Conservation (phyloP, 2,113 vertebrate genomes). For the Gobio gobio region DNA sequence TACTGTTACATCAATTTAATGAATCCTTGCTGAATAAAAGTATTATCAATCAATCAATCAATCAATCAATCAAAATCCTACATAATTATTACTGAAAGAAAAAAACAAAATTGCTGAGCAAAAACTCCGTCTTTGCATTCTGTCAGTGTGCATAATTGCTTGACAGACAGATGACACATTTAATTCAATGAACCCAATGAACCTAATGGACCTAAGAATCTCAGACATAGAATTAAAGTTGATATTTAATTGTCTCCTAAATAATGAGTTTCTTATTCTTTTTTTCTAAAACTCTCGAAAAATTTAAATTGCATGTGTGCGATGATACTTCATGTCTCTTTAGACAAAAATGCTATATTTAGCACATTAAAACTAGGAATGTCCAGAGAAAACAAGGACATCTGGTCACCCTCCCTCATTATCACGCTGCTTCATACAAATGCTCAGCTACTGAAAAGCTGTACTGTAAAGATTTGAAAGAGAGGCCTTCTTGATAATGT, state of each 20-base stretch:
- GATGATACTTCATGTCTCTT: not conserved
- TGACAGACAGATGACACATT: not conserved
- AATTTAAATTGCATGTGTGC: not conserved
- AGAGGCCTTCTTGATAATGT: not conserved
- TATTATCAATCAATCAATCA: not conserved
- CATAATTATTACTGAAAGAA: not conserved
- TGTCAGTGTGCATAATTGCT: not conserved
- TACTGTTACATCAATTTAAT: not conserved
- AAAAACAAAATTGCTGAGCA: not conserved
- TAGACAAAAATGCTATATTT: not conserved
- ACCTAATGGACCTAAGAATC: not conserved
- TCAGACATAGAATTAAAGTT: not conserved
- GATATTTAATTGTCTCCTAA: too few species aligned
- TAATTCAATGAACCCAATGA: not conserved
- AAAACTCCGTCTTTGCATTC: not conserved
- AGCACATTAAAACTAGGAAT: not conserved
- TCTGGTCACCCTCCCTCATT: too few species aligned
- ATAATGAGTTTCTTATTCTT: not conserved
- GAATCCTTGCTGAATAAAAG: not conserved
- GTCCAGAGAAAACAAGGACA: too few species aligned
- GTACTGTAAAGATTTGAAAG: slow-evolving; percentile 2
- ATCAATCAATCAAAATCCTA: not conserved
- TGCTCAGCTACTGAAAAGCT: not conserved
- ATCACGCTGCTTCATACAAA: not conserved
- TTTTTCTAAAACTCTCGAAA: not conserved